Conservation (phyloP, 64 coral and sea anemone genomes). For the Astreopora myriophthalma region DNA sequence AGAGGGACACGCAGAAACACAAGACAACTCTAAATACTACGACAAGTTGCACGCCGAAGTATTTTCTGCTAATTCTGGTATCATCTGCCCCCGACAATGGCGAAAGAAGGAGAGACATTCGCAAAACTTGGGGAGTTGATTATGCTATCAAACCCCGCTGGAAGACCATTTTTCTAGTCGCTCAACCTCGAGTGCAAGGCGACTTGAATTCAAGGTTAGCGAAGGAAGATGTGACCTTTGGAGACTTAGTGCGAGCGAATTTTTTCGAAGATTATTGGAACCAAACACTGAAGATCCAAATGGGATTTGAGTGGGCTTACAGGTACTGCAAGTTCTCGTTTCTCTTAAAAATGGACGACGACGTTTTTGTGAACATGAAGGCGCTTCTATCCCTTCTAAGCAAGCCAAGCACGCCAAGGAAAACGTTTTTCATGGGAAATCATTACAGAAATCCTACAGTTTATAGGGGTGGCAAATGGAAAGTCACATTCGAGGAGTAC, state of each 20-base stretch:
- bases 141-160: neutral
- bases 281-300: neutral
- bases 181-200: neutral
- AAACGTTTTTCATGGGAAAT: neutral
- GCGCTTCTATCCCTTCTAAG: neutral
- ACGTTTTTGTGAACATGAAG: neutral
- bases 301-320: neutral
- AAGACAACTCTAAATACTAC: neutral
- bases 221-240: neutral
- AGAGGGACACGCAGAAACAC: too few species aligned
- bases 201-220: neutral
- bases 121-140: neutral
- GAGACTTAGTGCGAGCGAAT: neutral
- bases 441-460: too few species aligned
- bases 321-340: neutral
- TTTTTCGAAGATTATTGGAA: conserved; percentile 5
- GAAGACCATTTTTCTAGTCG: neutral
- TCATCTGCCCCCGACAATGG: neutral
- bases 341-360: neutral
- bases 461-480: too few species aligned
- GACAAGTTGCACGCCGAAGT: neutral
- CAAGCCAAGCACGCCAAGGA: too few species aligned
- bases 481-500: too few species aligned
- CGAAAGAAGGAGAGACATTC: neutral
- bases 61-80: neutral